A percentile compares a stretch with the other conserved stretches of the same genome.
phyloP scores from a whole-genome alignment of 2,113 vertebrate species.

The Guaruba guarouba region DNA sequence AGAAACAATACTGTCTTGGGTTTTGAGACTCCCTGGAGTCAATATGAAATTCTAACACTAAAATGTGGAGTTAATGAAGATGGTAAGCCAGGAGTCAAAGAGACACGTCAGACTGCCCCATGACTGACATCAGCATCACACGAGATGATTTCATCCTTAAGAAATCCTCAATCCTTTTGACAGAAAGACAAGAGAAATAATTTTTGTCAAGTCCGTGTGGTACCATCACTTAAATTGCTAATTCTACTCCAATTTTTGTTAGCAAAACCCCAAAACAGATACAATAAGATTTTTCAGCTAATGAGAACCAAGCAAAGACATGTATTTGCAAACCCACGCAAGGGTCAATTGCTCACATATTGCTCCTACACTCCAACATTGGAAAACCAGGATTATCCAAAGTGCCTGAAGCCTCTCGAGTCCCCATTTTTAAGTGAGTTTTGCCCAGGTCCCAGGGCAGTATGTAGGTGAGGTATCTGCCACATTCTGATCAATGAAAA shows the following conservation, averaged over 20 bases:
- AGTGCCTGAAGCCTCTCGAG: not conserved
- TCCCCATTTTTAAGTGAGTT: not conserved
- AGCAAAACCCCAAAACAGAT: not conserved
- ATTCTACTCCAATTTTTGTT: not conserved
- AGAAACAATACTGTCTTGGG: not conserved
- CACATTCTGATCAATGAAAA: not conserved
- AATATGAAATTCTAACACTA: not conserved
- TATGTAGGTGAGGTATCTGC: not conserved
- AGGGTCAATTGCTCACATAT: not conserved
- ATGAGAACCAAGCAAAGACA: not conserved
- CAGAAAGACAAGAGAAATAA: not conserved
- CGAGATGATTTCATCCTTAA: not conserved
- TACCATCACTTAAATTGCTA: not conserved
- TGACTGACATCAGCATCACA: not conserved
- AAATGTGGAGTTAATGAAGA: not conserved
- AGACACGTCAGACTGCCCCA: not conserved
- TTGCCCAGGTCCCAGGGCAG: not conserved
- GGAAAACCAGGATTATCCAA: not conserved
- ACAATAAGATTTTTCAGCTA: not conserved
- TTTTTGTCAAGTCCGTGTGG: not conserved
- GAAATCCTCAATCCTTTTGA: not conserved
- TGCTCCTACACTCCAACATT: not conserved
- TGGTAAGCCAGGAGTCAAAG: not conserved
- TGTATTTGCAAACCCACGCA: not conserved
- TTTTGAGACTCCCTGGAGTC: not conserved